phyloP scores from a whole-genome alignment of 2,888 invertebrate species.

The Cremastinae sp. region DNA sequence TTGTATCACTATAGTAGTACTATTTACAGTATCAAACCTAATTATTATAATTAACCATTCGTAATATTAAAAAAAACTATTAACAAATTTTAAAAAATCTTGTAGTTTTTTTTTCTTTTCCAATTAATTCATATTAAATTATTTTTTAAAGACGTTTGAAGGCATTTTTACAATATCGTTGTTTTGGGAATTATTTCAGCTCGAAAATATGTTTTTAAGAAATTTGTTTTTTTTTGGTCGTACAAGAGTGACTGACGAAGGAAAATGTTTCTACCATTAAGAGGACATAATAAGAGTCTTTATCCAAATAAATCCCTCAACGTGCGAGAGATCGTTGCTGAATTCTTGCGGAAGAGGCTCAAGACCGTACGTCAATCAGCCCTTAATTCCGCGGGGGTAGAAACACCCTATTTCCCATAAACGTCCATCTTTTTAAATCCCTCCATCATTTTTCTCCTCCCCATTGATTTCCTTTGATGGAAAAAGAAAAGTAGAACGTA shows the following conservation, averaged over 20 bases:
- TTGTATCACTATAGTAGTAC: no score
- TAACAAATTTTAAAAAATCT: no score
- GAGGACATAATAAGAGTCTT: not conserved
- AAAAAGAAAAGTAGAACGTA: not conserved
- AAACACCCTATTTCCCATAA: slow-evolving; percentile 28
- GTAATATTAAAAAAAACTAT: no score
- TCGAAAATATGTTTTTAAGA: no score
- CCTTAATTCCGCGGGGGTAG: slow-evolving; percentile 46
- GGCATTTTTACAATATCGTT: no score
- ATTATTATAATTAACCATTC: no score
- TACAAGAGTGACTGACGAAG: not conserved
- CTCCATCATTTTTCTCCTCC: not conserved
- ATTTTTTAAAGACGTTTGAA: no score
- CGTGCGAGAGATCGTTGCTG: not conserved
- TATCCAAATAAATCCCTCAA: slow-evolving; percentile 13
- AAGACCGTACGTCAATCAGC: slow-evolving; percentile 49
- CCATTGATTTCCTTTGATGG: not conserved
- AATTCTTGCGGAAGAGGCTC: not conserved
- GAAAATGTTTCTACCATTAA: not conserved
- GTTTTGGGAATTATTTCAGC: no score
- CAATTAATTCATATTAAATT: no score
- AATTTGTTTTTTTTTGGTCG: no score
- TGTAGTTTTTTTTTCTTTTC: no score
- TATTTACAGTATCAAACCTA: no score
- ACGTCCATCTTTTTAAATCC: slow-evolving; percentile 7